A percentile compares a stretch with the other conserved stretches of the same genome.
These are phyloP conservation scores for Poeciliopsis turneri DNA, from an alignment of 2,797 vertebrate genomes.

Conservation along the genomic window DNA sequence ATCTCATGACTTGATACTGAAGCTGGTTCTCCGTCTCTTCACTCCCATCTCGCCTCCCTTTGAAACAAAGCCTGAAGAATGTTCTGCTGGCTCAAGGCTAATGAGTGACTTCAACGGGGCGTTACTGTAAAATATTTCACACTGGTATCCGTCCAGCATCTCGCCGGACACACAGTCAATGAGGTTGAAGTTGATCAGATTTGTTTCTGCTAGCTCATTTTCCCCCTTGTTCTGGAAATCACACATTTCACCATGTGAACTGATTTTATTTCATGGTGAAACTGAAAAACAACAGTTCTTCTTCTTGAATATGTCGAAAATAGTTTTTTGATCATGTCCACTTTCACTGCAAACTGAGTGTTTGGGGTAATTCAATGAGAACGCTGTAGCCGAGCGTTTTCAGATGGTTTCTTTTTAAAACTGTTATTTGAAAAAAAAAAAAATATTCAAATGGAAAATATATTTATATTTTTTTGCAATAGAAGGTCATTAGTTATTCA, in stretches of 20 bases:
- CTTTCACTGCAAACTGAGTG: background rate
- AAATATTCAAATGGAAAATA: background rate
- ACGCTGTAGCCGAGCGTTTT: background rate
- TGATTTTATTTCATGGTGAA: background rate
- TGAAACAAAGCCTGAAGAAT: background rate
- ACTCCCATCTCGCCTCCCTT: background rate
- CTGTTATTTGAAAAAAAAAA: too few species aligned
- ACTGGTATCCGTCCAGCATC: background rate
- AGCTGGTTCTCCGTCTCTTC: background rate
- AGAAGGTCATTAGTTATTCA: background rate
- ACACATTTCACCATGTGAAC: background rate
- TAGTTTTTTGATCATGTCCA: background rate
- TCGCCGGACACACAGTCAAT: background rate
- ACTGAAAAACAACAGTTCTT: background rate
- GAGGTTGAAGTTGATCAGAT: background rate
- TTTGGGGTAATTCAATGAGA: too few species aligned
- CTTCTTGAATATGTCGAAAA: background rate
- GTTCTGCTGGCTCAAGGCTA: background rate
- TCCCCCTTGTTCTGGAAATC: background rate
- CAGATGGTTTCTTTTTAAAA: background rate
- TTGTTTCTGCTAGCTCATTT: background rate
- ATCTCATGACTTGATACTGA: background rate
- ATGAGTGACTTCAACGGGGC: background rate
- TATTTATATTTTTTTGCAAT: background rate
- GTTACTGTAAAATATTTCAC: background rate